Conservation (phyloP, 2,888 invertebrate genomes). For the Nysson spinosus region DNA sequence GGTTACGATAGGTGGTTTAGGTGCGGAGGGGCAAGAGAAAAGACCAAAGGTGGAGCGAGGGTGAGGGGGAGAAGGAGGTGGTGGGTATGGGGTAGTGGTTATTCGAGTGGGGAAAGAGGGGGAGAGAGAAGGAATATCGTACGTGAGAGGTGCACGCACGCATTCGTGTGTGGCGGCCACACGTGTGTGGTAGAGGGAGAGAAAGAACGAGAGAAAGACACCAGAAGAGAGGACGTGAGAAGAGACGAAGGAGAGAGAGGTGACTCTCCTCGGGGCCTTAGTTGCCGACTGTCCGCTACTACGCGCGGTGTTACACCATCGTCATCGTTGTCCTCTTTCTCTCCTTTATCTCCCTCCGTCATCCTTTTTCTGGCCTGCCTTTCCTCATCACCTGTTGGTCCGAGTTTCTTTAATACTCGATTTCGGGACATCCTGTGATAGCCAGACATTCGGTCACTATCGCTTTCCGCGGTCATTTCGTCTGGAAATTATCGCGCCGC, state of each 20-base stretch:
- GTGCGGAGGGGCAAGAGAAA: conserved; percentile 25
- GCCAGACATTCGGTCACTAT: no score
- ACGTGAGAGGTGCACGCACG: conserved; percentile 54
- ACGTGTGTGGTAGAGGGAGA: conserved; percentile 47
- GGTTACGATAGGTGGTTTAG: conserved; percentile 45
- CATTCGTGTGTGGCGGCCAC: conserved; percentile 51
- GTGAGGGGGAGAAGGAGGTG: conserved; percentile 32
- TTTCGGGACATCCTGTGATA: conserved; percentile 40
- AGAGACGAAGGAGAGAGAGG: conserved; percentile 66
- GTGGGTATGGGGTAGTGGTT: no score
- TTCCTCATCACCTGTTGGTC: conserved; percentile 65
- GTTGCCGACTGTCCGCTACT: conserved; percentile 71
- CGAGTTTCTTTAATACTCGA: conserved; percentile 31
- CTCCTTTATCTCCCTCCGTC: conserved; percentile 18
- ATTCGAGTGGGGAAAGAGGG: conserved; percentile 22
- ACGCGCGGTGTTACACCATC: conserved; percentile 66
- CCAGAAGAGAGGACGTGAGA: conserved; percentile 56
- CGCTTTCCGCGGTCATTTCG: no score
- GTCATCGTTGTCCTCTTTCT: conserved; percentile 53
- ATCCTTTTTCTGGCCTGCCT: conserved; percentile 16
- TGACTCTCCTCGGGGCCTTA: conserved; percentile 67
- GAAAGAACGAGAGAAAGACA: conserved; percentile 27
- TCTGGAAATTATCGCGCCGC: no score
- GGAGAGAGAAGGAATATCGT: conserved; percentile 36
- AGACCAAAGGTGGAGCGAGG: conserved; percentile 13